Evolutionary conservation across 1,140 invertebrate species (phyloP), one percentile per base, ranked within the genome.

Genomic region (Sycobia sp.): DNA sequence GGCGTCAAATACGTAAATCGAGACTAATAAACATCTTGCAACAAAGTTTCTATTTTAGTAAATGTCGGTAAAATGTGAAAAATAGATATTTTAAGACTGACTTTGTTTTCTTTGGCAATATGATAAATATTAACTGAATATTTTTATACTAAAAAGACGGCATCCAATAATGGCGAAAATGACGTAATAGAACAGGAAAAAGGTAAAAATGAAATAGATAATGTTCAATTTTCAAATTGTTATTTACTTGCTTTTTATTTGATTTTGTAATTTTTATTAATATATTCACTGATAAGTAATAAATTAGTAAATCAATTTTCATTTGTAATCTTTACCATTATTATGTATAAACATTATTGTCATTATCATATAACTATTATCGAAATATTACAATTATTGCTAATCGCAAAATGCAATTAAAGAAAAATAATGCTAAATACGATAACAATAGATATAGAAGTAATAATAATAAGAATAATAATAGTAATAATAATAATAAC

Each of bases 351-450:
- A 56, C 25, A 62, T 62, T 62, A 62, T 62, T 62, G 53, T 74
- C 72, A 73, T 69, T 68, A 75, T 69, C 44, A 56, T n/a, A n/a
- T 67, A 70, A 60, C 44, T 69, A 66, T 69, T 65, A 71, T 70
- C 46, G 39, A 66, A 68, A 53, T 57, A 66, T 61, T 56, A 61
- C 55, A 66, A 53, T 66, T 62, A 54, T 62, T 63, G 36, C 46
- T 63, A 44, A 41, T 34, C 38, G 61, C 43, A 49, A 62, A 56
- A 39, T 62, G 27, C 18, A 62, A 29, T 11, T 49, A 29, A 47
- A 58, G 38, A 51, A 55, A 27, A 32, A 44, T 1, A 61, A 44
- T 22, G 49, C 7, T 11, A 22, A 46, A 27, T 16, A 46, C 25
- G 27, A 50, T 18, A 39, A 47, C 20, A 49, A 50, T 54, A 54